A percentile compares a stretch with the other conserved stretches of the same genome.
Conservation (phyloP, 2,113 vertebrate species). For the Nyctibius bracteatus region DNA sequence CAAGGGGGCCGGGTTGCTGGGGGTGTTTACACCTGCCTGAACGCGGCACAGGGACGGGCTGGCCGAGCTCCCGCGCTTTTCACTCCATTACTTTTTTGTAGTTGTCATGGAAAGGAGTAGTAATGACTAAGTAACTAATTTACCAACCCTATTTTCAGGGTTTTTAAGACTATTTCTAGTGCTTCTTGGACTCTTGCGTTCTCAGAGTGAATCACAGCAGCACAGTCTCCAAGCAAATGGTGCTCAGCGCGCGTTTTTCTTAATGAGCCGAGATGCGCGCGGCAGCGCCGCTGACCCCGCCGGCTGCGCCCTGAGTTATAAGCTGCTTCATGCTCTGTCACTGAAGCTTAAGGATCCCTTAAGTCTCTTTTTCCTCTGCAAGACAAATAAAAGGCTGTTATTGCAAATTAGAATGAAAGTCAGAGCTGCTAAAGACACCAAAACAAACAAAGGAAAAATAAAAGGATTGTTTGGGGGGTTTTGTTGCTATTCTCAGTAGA, state of each 20-base stretch:
- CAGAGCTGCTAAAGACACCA: slow-evolving; percentile 8
- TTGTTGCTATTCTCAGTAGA: background rate
- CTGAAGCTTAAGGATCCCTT: background rate
- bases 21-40: too few species aligned
- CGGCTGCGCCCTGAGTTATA: background rate
- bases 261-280: background rate
- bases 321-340: background rate
- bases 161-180: background rate
- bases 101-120: background rate
- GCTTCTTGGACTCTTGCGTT: background rate
- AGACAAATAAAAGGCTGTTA: background rate
- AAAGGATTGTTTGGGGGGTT: background rate
- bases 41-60: rapidly evolving
- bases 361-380: background rate
- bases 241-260: background rate
- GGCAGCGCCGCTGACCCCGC: background rate
- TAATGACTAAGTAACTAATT: background rate
- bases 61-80: rapidly evolving
- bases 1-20: rapidly evolving
- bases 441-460: background rate
- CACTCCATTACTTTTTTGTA: rapidly evolving
- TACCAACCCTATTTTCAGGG: background rate
- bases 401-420: background rate
- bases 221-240: background rate
- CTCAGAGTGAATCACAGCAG: background rate